A percentile compares a stretch with the other conserved stretches of the same genome.
phyloP scores from a whole-genome alignment of 2,797 vertebrate genomes.

The Schizopygopsis malacanthus region DNA sequence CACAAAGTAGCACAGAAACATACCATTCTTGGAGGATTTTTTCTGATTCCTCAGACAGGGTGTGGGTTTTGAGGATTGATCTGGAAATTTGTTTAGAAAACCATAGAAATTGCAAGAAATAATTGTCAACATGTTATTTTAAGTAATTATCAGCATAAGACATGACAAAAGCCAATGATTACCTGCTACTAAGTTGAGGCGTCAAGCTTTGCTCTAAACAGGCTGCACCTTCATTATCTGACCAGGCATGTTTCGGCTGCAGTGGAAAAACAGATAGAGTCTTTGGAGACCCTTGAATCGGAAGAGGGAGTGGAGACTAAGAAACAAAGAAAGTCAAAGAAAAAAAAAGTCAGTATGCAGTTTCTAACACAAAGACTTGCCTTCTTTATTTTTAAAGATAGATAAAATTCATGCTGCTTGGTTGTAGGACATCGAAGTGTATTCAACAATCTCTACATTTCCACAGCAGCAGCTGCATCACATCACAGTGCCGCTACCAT shows the following conservation, averaged over 20 bases:
- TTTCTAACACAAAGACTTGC: not conserved
- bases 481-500: constrained; percentile 86
- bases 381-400: not conserved
- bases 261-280: constrained; percentile 58
- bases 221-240: constrained; percentile 58
- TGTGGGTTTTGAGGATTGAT: constrained; percentile 65
- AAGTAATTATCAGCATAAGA: not conserved
- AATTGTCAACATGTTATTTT: not conserved
- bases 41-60: constrained; percentile 82
- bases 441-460: constrained; percentile 26
- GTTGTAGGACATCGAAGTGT: constrained; percentile 29
- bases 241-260: constrained; percentile 78
- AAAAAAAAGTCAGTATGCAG: not conserved
- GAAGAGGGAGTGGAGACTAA: constrained; percentile 46
- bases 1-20: constrained; percentile 41
- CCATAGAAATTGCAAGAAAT: not conserved
- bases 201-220: constrained; percentile 53
- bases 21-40: constrained; percentile 93
- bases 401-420: not conserved
- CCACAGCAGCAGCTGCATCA: constrained; percentile 80
- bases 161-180: not conserved
- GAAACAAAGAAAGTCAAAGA: constrained; percentile 10
- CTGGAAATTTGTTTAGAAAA: constrained; percentile 60
- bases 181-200: constrained; percentile 63
- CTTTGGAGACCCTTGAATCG: constrained; percentile 43